phyloP scores from a whole-genome alignment of 2,888 invertebrate genomes.

The Meghimatium bilineatum region DNA sequence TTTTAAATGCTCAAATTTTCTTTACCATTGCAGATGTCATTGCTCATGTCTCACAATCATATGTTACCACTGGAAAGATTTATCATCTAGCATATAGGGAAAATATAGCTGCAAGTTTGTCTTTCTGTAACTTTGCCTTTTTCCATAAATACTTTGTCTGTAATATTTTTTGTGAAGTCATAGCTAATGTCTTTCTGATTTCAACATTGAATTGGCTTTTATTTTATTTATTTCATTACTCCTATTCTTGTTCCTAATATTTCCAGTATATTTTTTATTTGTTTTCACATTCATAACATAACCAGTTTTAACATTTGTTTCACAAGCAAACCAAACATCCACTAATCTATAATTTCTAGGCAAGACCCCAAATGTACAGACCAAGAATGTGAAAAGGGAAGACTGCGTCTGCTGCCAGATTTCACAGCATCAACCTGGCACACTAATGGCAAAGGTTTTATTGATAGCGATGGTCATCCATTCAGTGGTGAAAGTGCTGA shows the following conservation, averaged over 20 bases:
- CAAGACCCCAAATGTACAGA: constrained; percentile 19
- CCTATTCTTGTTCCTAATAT: neutral
- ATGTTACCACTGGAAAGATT: no score
- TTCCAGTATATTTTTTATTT: neutral
- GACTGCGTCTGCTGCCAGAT: constrained; percentile 2
- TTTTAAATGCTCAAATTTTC: no score
- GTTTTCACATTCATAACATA: no score
- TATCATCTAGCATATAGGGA: no score
- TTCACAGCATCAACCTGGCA: neutral
- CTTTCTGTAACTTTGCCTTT: no score
- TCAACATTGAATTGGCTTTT: no score
- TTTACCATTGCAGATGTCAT: no score
- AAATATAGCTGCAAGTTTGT: no score
- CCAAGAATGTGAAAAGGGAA: constrained; percentile 37
- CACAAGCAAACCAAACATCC: neutral
- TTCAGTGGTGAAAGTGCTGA: neutral
- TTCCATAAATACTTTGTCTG: no score
- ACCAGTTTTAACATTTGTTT: neutral
- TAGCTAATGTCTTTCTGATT: no score
- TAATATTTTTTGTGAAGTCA: no score
- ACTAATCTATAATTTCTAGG: neutral
- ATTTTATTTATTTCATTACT: neutral
- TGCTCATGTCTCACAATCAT: no score
- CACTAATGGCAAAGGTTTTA: neutral
- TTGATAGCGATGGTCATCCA: neutral